Evolutionary conservation across 2,113 vertebrate genomes (phyloP).

Genomic region (Mohoua ochrocephala): DNA sequence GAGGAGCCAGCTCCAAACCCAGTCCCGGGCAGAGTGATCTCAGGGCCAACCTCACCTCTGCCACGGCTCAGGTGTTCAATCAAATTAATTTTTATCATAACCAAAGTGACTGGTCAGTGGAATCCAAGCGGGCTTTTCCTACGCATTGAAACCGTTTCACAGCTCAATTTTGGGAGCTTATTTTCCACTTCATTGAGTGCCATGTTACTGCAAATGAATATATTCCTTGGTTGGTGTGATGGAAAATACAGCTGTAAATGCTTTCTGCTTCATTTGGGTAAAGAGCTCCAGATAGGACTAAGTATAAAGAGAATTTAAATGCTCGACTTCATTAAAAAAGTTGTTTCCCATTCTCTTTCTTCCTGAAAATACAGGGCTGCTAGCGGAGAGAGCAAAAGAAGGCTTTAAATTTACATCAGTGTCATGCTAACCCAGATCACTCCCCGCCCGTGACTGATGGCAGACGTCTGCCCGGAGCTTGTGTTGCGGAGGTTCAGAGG

Average conservation of each 20-base stretch:
- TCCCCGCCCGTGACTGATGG: not conserved
- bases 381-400: not conserved
- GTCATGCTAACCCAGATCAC: not conserved
- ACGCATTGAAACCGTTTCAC: constrained; percentile 67
- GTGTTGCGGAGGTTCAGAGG: not conserved
- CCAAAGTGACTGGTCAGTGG: constrained; percentile 63
- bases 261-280: constrained; percentile 83
- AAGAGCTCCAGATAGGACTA: constrained; percentile 72
- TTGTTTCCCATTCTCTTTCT: constrained; percentile 68
- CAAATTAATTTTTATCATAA: constrained; percentile 68
- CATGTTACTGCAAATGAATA: constrained; percentile 78
- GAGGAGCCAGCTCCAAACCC: not conserved
- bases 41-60: not conserved
- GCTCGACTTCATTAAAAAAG: constrained; percentile 72
- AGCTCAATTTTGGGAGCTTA: constrained; percentile 76
- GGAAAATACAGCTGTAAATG: constrained; percentile 79
- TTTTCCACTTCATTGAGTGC: constrained; percentile 78
- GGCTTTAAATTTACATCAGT: not conserved
- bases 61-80: not conserved
- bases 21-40: rapidly evolving
- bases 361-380: constrained; percentile 24
- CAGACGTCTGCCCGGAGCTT: not conserved
- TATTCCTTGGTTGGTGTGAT: constrained; percentile 71
- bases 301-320: constrained; percentile 76
- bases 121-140: constrained; percentile 66